Percentiles rank a stretch among this genome's conserved stretches.
These are phyloP conservation scores for Protaetia brevitarsis DNA, from an alignment of 1,140 invertebrate genomes.

Conservation along the genomic window DNA sequence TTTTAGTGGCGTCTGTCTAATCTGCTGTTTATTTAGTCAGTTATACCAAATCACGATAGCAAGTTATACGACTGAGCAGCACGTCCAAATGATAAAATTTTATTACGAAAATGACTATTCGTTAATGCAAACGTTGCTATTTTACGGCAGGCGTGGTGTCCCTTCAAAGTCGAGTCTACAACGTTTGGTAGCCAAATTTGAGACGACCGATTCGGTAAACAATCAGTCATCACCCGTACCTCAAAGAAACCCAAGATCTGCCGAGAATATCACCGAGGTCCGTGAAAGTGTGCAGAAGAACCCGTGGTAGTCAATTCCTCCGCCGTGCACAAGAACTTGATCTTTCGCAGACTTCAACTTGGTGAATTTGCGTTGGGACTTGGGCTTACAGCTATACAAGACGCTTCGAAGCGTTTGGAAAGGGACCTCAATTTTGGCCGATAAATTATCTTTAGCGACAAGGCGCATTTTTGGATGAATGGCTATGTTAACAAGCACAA, in stretches of 20 bases:
- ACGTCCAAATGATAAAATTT: too few relatives aligned
- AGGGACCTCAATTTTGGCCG: constrained; percentile 34
- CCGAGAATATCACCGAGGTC: constrained; percentile 24
- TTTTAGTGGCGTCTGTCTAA: constrained; percentile 25
- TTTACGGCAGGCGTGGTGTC: background rate
- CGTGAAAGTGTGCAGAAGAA: constrained; percentile 22
- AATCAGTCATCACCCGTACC: too few relatives aligned
- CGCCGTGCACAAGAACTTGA: constrained; percentile 19
- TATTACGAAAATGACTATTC: too few relatives aligned
- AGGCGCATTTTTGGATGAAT: constrained; percentile 42
- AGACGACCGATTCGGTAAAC: background rate
- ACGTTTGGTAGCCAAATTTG: background rate
- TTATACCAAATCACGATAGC: constrained; percentile 26
- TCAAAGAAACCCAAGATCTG: background rate
- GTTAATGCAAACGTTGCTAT: constrained; percentile 27
- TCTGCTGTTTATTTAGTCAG: constrained; percentile 26
- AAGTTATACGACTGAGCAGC: constrained; percentile 28
- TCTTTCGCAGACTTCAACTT: background rate
- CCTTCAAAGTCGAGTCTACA: background rate
- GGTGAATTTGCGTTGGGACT: background rate
- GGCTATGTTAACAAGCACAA: constrained; percentile 44
- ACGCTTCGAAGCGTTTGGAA: constrained; percentile 35
- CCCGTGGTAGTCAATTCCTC: constrained; percentile 12
- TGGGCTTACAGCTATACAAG: background rate
- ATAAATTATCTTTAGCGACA: constrained; percentile 32